Conservation (phyloP, 2,113 vertebrate species). For the Strix aluco region DNA sequence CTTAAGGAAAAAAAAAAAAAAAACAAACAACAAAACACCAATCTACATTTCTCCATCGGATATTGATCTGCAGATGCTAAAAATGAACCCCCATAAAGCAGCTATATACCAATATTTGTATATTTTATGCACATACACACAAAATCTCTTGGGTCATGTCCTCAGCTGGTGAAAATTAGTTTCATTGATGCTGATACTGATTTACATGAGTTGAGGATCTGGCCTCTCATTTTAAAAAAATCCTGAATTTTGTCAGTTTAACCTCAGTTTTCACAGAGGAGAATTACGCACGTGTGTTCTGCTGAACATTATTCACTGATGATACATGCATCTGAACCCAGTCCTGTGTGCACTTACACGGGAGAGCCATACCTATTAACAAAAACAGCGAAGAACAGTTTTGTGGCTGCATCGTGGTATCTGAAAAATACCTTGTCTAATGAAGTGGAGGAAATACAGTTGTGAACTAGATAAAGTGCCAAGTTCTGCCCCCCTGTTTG, state of each 20-base stretch:
- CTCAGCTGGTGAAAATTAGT: slow-evolving; percentile 38
- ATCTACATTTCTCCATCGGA: neutral
- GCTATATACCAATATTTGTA: neutral
- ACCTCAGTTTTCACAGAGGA: neutral
- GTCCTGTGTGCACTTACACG: rapidly evolving
- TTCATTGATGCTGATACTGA: neutral
- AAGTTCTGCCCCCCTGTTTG: too few relatives aligned
- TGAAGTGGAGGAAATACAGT: rapidly evolving
- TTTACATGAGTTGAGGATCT: neutral
- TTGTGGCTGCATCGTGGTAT: rapidly evolving
- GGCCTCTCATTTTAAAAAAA: neutral
- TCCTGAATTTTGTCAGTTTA: neutral
- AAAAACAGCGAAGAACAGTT: rapidly evolving
- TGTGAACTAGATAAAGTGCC: rapidly evolving
- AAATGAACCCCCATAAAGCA: neutral
- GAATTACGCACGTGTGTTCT: rapidly evolving
- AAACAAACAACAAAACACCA: neutral
- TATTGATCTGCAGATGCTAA: neutral
- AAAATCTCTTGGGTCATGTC: neutral
- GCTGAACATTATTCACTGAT: rapidly evolving
- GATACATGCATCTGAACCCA: rapidly evolving
- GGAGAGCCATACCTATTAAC: rapidly evolving
- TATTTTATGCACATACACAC: neutral
- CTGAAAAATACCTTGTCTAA: neutral
- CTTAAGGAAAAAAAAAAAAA: neutral